A percentile compares a stretch with the other conserved stretches of the same genome.
Evolutionary conservation across 1,140 invertebrate genomes (phyloP).

Genomic region (Aphaenogaster ashmeadi): DNA sequence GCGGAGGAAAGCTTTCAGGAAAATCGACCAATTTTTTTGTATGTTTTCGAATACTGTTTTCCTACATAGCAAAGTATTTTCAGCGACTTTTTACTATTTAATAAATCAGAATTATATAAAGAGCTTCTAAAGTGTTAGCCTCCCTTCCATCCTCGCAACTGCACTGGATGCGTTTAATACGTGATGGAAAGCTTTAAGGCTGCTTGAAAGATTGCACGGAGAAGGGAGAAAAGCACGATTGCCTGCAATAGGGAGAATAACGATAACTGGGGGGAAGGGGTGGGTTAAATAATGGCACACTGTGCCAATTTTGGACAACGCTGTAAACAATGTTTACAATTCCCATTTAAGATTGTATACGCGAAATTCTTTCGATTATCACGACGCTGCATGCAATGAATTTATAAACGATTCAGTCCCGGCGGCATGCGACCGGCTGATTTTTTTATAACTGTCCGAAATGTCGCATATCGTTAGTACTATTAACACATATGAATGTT

Average conservation of each 20-base stretch:
- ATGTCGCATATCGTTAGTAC: slow-evolving; percentile 42
- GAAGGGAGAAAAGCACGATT: neutral
- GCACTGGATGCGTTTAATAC: neutral
- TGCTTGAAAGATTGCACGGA: neutral
- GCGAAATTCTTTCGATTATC: neutral
- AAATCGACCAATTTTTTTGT: slow-evolving; percentile 35
- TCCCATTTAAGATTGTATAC: slow-evolving; percentile 3
- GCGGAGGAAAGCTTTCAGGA: slow-evolving; percentile 14
- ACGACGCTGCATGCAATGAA: slow-evolving; percentile 29
- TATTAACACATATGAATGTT: slow-evolving; percentile 26
- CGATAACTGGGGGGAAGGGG: neutral
- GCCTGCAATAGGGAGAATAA: neutral
- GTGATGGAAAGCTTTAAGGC: slow-evolving; percentile 1
- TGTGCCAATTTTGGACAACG: neutral
- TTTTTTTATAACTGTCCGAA: slow-evolving; percentile 26
- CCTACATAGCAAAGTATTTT: slow-evolving; percentile 43
- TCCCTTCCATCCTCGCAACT: neutral
- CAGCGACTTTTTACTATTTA: slow-evolving; percentile 25
- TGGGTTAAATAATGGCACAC: neutral
- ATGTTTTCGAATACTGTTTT: slow-evolving; percentile 32
- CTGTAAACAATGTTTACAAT: slow-evolving; percentile 22
- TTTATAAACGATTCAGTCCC: slow-evolving; percentile 24
- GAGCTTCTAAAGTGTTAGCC: slow-evolving; percentile 34
- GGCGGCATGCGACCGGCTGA: neutral
- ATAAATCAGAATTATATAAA: slow-evolving; percentile 12